These are phyloP conservation scores for Dasypogon diadema DNA, from an alignment of 2,888 invertebrate genomes.

Conservation along the genomic window DNA sequence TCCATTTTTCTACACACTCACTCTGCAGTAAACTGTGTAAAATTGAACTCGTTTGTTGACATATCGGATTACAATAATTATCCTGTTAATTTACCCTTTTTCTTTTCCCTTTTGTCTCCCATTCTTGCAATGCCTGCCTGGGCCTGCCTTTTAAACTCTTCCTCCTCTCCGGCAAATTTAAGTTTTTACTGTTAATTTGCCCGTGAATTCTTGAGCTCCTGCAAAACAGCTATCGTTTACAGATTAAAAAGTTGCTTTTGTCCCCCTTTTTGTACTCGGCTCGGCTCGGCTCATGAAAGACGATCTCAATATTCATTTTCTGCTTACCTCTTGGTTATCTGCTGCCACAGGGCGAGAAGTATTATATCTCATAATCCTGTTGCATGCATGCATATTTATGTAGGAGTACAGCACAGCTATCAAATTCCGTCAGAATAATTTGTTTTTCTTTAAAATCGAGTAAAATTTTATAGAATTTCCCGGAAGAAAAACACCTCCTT, in stretches of 20 bases:
- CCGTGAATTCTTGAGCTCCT: slow-evolving; percentile 41
- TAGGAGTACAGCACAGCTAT: too few species aligned
- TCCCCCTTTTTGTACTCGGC: slow-evolving; percentile 54
- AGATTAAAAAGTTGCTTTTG: slow-evolving; percentile 55
- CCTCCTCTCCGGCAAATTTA: not conserved
- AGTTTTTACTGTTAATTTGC: slow-evolving; percentile 3
- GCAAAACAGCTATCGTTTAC: slow-evolving; percentile 55
- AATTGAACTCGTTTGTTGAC: slow-evolving; percentile 47
- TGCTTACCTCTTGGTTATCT: not conserved
- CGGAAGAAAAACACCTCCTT: too few species aligned
- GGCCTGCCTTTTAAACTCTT: not conserved
- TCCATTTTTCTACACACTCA: too few species aligned
- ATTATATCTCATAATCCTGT: slow-evolving; percentile 39
- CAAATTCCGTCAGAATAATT: too few species aligned
- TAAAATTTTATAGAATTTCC: too few species aligned
- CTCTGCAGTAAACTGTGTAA: slow-evolving; percentile 27
- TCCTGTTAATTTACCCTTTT: slow-evolving; percentile 52
- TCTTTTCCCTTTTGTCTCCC: slow-evolving; percentile 21
- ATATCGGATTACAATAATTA: slow-evolving; percentile 53
- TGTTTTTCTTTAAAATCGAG: too few species aligned
- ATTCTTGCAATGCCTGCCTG: not conserved
- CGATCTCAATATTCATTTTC: slow-evolving; percentile 4
- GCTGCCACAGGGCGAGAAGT: slow-evolving; percentile 25
- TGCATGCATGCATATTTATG: slow-evolving; percentile 7
- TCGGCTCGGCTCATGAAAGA: too few species aligned